Evolutionary conservation across 1,140 invertebrate species (phyloP), one percentile per base, ranked within the genome.

Genomic region (Sinonovacula constricta): DNA sequence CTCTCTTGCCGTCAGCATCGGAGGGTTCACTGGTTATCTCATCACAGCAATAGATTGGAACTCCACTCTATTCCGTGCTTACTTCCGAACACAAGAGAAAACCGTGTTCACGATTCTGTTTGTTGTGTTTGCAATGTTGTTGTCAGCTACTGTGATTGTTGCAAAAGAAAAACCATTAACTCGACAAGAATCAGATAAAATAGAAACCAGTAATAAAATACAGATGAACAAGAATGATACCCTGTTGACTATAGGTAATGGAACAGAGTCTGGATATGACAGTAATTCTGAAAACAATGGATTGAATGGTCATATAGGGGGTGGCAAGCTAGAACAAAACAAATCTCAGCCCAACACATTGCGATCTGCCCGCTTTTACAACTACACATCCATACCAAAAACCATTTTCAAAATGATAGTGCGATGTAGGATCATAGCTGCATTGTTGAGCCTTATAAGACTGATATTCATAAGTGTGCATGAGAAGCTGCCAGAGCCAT

Each of bases 41-140:
- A 86, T 93, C 18, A 91, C 91, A 12, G 91, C 92, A 31, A 79
- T 92, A n/a, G 90, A 92, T 66, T 93, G 92, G 92, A 89, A 87
- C 18, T 65, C 84, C 15, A 89, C 79, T 53, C 56, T 72, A 1
- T 49, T 91, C 22, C 88, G 89, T 12, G 36, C 65, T 0, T 86
- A 85, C 66, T 90, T 91, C 67, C 87, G 87, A 33, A 84, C 82
- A 1, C 89, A 91, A 79, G 90, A 91, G 78, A 76, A 83, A 31
- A 85, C 85, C 3, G 86, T 88, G 18, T 91, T 91, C 79, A 83
- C 87, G 24, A 72, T 91, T 30, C 80, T 91, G 2, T 83, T 88
- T 31, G 56, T 90, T 45, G 70, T 91, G 24, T 91, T 89, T 67
- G 74, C 83, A n/a, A 54, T 88, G 30, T 79, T 85, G 34, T 76